Base-by-base conservation (phyloP, 2,888 invertebrate genomes). In the Aleiodes alternator region DNA sequence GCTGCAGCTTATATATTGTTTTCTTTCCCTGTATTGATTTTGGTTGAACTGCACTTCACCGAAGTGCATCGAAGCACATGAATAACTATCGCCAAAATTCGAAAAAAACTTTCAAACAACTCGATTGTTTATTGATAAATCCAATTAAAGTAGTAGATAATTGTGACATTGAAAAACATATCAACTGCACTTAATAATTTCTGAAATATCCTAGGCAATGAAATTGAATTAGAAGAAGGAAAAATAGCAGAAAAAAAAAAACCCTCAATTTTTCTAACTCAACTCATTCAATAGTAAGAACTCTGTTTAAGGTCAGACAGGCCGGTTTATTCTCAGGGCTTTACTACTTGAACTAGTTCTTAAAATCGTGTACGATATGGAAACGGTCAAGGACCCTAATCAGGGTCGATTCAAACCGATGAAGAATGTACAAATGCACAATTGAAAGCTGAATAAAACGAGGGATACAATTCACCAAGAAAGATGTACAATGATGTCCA, bases 301-400 rank as follows among this genome's bases (percentile, higher is more conserved):
- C 48, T 14, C 12, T 72, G 31, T 61, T 61, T 51, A 34, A 66
- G 72, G 64, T 48, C 66, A 64, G 66, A 8, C 38, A 53, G 16
- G 66, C n/a, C 66, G 55, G 29, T 57, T 57, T 69, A 69, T 31
- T 48, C 73, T 51, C 50, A 51, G 68, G 56, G 31, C 68, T 69
- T 14, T 69, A 73, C 73, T 68, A 73, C 73, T 59, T 72, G 61
- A 61, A 61, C 72, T 72, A 72, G 72, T 61, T 72, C 53, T 55
- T 34, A n/a, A 4, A 53, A 43, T 43, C 23, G 43, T 23, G 51
- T 50, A 71, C 59, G 59, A 61, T 70, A 12, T 14, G 31, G 31
- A 57, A 69, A 69, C 50, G 69, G 73, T 73, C 73, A 73, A 73
- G 73, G 73, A 73, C 72, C 72, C 50, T 51, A 73, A 73, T 68